A percentile compares a stretch with the other conserved stretches of the same genome.
Conservation (phyloP, 1,140 invertebrate species). For the Zaprionus tsacasi region DNA sequence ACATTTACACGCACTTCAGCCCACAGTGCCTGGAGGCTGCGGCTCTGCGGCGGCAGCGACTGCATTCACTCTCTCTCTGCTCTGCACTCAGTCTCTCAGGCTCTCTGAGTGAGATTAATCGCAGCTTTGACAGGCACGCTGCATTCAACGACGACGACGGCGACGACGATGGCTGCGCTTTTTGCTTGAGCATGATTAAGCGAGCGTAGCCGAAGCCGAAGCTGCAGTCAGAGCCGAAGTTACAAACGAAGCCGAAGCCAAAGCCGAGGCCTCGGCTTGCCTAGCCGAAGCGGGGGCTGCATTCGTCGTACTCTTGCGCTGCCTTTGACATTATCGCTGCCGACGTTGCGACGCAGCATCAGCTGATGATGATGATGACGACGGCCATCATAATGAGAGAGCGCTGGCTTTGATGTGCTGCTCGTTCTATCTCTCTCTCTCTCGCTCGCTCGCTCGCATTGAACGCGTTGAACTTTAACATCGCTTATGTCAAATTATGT, state of each 20-base stretch:
- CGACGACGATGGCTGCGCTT: constrained; percentile 58
- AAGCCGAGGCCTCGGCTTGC: neutral
- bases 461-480: constrained; percentile 71
- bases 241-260: too few relatives aligned
- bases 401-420: constrained; percentile 46
- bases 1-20: neutral
- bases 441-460: constrained; percentile 26
- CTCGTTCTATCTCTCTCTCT: neutral
- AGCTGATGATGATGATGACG: constrained; percentile 54
- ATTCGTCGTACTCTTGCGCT: constrained; percentile 14
- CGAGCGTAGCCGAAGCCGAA: constrained; percentile 19
- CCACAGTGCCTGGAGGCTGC: constrained; percentile 41
- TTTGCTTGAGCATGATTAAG: constrained; percentile 43
- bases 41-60: constrained; percentile 6
- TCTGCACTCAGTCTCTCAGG: constrained; percentile 3
- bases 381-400: constrained; percentile 23
- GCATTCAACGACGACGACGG: constrained; percentile 53
- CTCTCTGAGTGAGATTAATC: constrained; percentile 78
- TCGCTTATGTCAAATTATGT: constrained; percentile 83
- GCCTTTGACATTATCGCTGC: constrained; percentile 80
- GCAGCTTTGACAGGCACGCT: constrained; percentile 75
- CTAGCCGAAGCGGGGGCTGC: neutral
- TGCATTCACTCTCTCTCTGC: constrained; percentile 4
- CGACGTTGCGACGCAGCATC: constrained; percentile 51
- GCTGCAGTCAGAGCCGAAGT: constrained; percentile 10